A percentile compares a stretch with the other conserved stretches of the same genome.
Conservation (phyloP, 2,113 vertebrate genomes). For the Catharus fuscescens region DNA sequence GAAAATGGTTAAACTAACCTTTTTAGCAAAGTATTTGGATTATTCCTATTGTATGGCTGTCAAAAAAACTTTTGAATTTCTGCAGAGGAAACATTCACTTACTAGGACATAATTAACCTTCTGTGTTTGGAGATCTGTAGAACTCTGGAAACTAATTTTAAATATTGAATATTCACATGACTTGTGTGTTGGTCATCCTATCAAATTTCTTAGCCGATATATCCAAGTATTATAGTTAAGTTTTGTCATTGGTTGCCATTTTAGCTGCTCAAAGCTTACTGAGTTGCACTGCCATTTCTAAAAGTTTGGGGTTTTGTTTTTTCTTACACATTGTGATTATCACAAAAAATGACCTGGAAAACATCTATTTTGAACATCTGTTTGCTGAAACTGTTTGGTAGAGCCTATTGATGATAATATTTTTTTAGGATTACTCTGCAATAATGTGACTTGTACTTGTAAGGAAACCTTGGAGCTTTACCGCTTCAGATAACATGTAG, state of each 20-base stretch:
- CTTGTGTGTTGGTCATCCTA: neutral
- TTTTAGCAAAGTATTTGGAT: neutral
- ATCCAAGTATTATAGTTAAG: neutral
- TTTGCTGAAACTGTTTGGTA: neutral
- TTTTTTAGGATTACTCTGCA: neutral
- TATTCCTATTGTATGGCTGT: neutral
- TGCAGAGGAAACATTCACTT: neutral
- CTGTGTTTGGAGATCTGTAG: neutral
- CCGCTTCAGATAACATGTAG: neutral
- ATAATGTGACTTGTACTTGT: accelerated
- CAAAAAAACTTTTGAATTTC: neutral
- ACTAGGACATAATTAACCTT: neutral
- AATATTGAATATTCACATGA: neutral
- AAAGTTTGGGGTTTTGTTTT: neutral
- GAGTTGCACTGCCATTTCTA: neutral
- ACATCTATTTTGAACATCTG: neutral
- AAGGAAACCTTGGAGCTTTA: neutral
- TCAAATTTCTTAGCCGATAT: neutral
- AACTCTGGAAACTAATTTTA: neutral
- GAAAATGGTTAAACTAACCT: neutral
- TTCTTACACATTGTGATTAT: neutral
- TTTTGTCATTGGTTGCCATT: neutral
- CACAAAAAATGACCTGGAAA: neutral
- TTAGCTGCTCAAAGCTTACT: neutral
- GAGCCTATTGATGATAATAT: neutral